phyloP scores from a whole-genome alignment of 2,888 invertebrate genomes.

The Catocala nupta region DNA sequence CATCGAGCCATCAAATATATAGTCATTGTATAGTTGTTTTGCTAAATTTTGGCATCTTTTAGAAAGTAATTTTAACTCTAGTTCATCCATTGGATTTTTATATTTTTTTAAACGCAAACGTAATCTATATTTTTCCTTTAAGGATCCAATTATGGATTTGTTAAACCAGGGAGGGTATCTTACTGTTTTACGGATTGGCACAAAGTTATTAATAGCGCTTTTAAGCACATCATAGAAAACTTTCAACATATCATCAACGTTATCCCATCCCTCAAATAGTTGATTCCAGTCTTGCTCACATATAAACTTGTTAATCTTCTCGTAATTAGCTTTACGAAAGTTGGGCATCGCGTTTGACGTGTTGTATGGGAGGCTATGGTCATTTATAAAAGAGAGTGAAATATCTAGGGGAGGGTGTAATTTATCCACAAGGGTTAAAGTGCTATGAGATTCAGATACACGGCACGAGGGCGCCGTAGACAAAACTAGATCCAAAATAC shows the following conservation, averaged over 20 bases:
- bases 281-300: slow-evolving; percentile 9
- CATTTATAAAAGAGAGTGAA: background rate
- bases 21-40: slow-evolving; percentile 4
- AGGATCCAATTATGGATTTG: slow-evolving; percentile 3
- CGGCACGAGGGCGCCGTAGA: background rate
- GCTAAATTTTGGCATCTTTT: slow-evolving; percentile 6
- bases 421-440: slow-evolving; percentile 3
- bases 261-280: background rate
- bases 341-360: background rate
- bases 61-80: background rate
- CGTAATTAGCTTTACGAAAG: slow-evolving; percentile 13
- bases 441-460: background rate
- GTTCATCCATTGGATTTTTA: slow-evolving; percentile 8
- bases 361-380: slow-evolving; percentile 4
- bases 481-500: slow-evolving; percentile 7
- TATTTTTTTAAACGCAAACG: slow-evolving; percentile 9
- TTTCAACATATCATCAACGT: background rate
- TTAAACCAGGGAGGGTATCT: slow-evolving; percentile 7
- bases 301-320: background rate
- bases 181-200: background rate
- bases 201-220: slow-evolving; percentile 8
- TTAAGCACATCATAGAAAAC: slow-evolving; percentile 8
- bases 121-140: slow-evolving; percentile 13
- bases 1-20: too few relatives aligned
- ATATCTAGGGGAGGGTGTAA: slow-evolving; percentile 14